Conservation (phyloP, 2,113 vertebrate genomes). For the Alosa alosa region DNA sequence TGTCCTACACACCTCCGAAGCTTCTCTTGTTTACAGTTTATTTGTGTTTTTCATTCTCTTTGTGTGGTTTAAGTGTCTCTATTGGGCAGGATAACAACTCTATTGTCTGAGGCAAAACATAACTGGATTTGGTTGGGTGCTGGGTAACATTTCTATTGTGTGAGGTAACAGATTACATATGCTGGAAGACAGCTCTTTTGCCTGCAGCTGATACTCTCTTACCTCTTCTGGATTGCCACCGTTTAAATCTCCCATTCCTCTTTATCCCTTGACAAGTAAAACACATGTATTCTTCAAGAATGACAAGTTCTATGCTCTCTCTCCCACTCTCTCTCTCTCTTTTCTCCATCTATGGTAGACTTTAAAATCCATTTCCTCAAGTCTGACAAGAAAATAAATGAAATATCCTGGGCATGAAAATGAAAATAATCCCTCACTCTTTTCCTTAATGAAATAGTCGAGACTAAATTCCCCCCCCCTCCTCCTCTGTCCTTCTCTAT, state of each 20-base stretch:
- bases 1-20: neutral
- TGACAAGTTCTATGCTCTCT: neutral
- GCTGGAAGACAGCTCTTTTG: neutral
- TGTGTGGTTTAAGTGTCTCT: neutral
- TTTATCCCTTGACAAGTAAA: neutral
- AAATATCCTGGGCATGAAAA: neutral
- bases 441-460: neutral
- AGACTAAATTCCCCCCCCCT: neutral
- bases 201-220: neutral
- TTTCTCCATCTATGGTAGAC: neutral
- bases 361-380: neutral
- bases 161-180: neutral
- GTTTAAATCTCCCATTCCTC: neutral
- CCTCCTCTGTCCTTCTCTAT: neutral
- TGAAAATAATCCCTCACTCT: neutral
- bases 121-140: neutral
- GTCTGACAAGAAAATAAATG: neutral
- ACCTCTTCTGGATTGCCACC: neutral
- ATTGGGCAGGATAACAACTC: neutral
- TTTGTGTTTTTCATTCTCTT: neutral
- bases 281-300: neutral
- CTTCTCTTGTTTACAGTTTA: neutral
- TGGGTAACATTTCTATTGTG: neutral
- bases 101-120: neutral
- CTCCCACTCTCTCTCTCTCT: neutral